phyloP scores from a whole-genome alignment of 2,797 vertebrate species.

The Chelidonichthys spinosus region DNA sequence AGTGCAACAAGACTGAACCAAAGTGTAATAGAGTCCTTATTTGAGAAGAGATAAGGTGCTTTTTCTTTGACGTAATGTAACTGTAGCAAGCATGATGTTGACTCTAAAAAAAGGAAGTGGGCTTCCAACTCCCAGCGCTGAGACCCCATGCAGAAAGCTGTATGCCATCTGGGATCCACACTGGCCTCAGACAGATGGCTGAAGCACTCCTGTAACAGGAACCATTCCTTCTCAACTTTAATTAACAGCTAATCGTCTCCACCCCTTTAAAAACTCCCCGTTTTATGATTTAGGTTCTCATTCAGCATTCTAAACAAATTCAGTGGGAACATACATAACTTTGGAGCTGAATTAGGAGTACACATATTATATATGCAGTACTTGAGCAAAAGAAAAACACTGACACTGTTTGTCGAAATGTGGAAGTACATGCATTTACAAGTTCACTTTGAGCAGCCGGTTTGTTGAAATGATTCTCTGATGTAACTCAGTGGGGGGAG shows the following conservation, averaged over 20 bases:
- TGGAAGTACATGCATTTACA: conserved; percentile 64
- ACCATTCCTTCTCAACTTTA: conserved; percentile 61
- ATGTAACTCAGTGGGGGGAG: conserved; percentile 16
- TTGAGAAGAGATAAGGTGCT: conserved; percentile 1
- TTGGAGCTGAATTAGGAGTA: not conserved
- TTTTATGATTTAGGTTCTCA: conserved; percentile 29
- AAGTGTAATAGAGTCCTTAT: not conserved
- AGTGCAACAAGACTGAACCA: not conserved
- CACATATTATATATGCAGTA: not conserved
- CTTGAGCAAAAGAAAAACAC: conserved; percentile 66
- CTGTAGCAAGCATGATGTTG: conserved; percentile 59
- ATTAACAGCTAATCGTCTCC: conserved; percentile 60
- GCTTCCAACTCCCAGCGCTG: conserved; percentile 52
- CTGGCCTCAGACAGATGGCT: conserved; percentile 76
- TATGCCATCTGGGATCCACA: conserved; percentile 75
- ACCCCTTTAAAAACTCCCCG: not conserved
- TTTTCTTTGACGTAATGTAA: conserved; percentile 29
- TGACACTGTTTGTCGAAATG: conserved; percentile 75
- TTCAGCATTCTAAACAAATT: conserved; percentile 2
- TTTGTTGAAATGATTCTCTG: conserved; percentile 20
- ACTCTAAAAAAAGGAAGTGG: conserved; percentile 63
- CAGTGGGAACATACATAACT: not conserved
- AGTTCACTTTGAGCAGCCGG: not conserved
- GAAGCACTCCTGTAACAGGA: conserved; percentile 73
- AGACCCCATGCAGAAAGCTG: conserved; percentile 70